Base-by-base conservation (phyloP, 2,888 invertebrate genomes). In the Poecilobothrus nobilitatus region DNA sequence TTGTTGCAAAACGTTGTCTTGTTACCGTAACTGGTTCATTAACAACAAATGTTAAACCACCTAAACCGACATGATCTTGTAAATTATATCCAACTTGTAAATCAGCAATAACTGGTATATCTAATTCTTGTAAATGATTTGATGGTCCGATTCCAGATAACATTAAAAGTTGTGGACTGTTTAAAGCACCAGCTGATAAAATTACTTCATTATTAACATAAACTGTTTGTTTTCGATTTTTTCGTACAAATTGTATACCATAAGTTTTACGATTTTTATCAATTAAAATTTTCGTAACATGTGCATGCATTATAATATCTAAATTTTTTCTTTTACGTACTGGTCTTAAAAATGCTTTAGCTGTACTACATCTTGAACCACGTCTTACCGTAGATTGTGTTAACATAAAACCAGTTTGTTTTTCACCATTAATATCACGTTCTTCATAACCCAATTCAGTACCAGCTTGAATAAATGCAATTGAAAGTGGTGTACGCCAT, bases 111-210 rank as follows among this genome's bases (percentile, higher is more conserved):
- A 93, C 85, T 0, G 91, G 90, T 71, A 95, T 92, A 7, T 85
- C 86, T 71, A 89, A 85, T 70, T 89, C 86, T 69, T 85, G 82
- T 6, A 94, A 81, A 76, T 94, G 92, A 18, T 91, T 90, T 3
- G 85, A 86, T 0, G 92, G 93, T 0, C 94, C 94, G 27, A 95
- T 86, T 0, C 97, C 97, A 68, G 94, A 94, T 10, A 97, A 78
- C 94, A 96, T 94, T 73, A 97, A 84, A 22, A 97, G 77, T 75
- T 97, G 95, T 0, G 97, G 95, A 4, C 92, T 89, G 68, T 92
- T 91, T 61, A 97, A 87, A 0, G 96, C 88, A 0, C 97, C 97
- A 0, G 95, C 92, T 2, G 93, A 91, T 74, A 94, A 83, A 9
- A 97, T 87, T 0, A 97, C 88, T 80, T 94, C 94, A 68, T 90